Base-by-base conservation (phyloP, 2,113 vertebrate species). In the Tenebrosternarchus preto region DNA sequence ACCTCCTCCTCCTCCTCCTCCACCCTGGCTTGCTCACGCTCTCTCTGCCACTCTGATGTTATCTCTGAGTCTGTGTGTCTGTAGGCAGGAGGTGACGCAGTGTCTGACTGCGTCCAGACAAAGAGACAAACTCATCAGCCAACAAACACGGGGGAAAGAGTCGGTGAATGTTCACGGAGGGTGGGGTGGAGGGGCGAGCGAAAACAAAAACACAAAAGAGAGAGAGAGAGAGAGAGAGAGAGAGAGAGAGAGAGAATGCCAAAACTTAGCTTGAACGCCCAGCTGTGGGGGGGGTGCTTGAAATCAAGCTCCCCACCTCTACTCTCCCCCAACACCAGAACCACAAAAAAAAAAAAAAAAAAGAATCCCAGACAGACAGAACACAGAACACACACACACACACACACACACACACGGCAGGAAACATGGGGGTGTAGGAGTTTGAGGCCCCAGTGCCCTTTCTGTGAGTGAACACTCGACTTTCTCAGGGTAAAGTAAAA, bases 11-110 rank as follows among this genome's bases (percentile, higher is more conserved):
- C 68, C 55, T 3, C 46, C 16, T 60, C 80, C 72, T 57, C 46
- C 76, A 36, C 76, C 29, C 82, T 33, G 36, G 50, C 82, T 50
- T 24, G 70, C 85, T 85, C 86, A 80, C 85, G 71, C 87, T 75
- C 86, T 90, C 90, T 90, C 88, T 93, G 90, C 90, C 93, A 92
- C 90, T 91, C 91, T 89, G 91, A 93, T 93, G 93, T 91, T 94
- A 93, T 93, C 93, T 93, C 89, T 61, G 89, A 89, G 92, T 93
- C 92, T 93, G 92, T 92, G 90, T 92, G 93, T 93, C 92, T 93
- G 93, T 93, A 93, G 91, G 93, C 93, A 93, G 91, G 92, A 92
- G 92, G 92, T 93, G 93, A 94, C 93, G 93, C 93, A 94, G 92
- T 94, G 93, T 94, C 93, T 93, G 92, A 90, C 92, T 92, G 90